phyloP scores from a whole-genome alignment of 2,113 vertebrate genomes.

The Probosciger aterrimus region DNA sequence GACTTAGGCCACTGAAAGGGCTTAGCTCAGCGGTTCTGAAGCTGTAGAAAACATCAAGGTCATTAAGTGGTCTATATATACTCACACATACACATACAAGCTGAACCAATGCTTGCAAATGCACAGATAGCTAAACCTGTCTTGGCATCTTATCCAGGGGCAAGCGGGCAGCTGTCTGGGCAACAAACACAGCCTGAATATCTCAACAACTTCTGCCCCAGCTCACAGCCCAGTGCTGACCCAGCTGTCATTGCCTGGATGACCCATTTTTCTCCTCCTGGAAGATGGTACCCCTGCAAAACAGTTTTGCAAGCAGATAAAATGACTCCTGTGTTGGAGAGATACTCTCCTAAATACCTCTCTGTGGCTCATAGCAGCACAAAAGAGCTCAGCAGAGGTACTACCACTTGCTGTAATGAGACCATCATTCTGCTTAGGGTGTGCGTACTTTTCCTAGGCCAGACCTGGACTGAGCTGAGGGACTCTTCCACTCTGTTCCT shows the following conservation, averaged over 20 bases:
- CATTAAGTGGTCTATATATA: neutral
- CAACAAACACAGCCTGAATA: neutral
- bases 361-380: neutral
- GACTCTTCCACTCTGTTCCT: neutral
- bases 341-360: neutral
- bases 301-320: neutral
- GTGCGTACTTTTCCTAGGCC: neutral
- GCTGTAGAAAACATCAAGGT: neutral
- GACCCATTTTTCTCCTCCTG: neutral
- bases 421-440: neutral
- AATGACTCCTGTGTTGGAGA: neutral
- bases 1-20: neutral
- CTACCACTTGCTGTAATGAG: fast-evolving
- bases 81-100: neutral
- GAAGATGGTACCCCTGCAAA: neutral
- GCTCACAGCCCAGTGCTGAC: neutral
- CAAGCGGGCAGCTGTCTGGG: neutral
- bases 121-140: neutral
- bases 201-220: neutral
- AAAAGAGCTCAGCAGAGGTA: neutral
- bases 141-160: neutral
- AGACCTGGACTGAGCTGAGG: neutral
- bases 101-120: neutral
- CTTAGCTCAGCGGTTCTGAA: slow-evolving; percentile 6
- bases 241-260: neutral